Evolutionary conservation across 1,140 invertebrate genomes (phyloP).

Genomic region (Drosophila pallidifrons): DNA sequence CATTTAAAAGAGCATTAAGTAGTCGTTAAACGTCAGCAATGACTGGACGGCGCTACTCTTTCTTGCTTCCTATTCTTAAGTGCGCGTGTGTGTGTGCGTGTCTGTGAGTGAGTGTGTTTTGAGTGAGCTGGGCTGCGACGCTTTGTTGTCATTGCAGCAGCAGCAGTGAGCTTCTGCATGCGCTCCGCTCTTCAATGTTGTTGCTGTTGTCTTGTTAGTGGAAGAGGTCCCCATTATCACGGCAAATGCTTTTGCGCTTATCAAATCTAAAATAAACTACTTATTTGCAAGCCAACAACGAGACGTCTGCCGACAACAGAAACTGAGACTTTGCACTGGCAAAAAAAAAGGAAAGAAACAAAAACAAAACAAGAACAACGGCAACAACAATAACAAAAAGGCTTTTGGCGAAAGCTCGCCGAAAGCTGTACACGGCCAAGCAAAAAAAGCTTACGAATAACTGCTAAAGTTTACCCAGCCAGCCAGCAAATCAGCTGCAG

Average conservation of each 20-base stretch:
- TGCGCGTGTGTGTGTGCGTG: slow-evolving; percentile 18
- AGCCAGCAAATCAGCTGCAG: slow-evolving; percentile 33
- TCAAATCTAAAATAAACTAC: slow-evolving; percentile 61
- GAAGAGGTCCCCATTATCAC: slow-evolving; percentile 45
- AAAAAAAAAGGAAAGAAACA: slow-evolving; percentile 10
- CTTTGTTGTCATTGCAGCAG: slow-evolving; percentile 37
- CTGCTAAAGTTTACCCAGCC: slow-evolving; percentile 26
- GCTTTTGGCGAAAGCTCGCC: slow-evolving; percentile 36
- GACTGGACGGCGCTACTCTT: not conserved
- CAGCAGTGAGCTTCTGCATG: slow-evolving; percentile 17
- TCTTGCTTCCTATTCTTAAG: not conserved
- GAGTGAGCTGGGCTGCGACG: slow-evolving; percentile 15
- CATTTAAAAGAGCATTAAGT: not conserved
- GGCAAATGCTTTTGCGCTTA: slow-evolving; percentile 28
- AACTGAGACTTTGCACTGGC: slow-evolving; percentile 47
- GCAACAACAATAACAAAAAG: slow-evolving; percentile 23
- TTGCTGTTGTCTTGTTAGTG: slow-evolving; percentile 11
- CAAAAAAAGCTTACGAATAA: slow-evolving; percentile 25
- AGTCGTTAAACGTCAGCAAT: not conserved
- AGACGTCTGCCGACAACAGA: slow-evolving; percentile 13
- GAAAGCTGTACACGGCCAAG: slow-evolving; percentile 16
- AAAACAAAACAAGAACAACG: not conserved
- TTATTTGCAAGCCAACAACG: slow-evolving; percentile 26
- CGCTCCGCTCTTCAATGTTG: not conserved
- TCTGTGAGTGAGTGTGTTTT: slow-evolving; percentile 8